Conservation (phyloP, 2,113 vertebrate genomes). For the Gnathonemus echidnorhynchus region DNA sequence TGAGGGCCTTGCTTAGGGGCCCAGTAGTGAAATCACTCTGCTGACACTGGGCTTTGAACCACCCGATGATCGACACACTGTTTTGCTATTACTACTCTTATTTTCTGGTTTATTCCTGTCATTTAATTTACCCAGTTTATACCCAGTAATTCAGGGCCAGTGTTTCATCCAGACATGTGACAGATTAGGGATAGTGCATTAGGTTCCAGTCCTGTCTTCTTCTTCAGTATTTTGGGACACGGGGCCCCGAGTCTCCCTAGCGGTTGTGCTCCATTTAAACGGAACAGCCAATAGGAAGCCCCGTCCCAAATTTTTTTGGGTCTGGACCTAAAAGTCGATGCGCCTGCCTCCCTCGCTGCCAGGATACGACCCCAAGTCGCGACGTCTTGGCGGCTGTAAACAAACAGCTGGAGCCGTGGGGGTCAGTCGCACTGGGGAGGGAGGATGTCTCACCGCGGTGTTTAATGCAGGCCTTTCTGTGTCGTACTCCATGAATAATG, state of each 20-base stretch:
- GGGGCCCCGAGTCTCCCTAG: neutral
- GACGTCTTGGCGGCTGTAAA: neutral
- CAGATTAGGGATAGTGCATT: neutral
- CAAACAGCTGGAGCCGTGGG: neutral
- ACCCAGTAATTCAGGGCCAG: neutral
- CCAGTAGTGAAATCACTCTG: neutral
- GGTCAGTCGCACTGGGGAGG: neutral
- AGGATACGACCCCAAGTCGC: neutral
- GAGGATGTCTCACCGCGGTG: neutral
- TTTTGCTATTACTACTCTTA: neutral
- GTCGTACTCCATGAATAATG: slow-evolving; percentile 11
- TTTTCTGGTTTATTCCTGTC: neutral
- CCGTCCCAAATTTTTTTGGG: neutral
- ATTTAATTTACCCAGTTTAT: neutral
- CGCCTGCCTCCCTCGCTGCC: neutral
- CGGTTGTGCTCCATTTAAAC: neutral
- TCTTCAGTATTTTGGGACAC: neutral
- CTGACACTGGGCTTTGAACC: neutral
- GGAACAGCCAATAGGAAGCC: neutral
- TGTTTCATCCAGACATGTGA: neutral
- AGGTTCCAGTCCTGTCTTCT: neutral
- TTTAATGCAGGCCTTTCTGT: neutral
- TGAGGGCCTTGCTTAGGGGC: neutral
- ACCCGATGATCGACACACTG: neutral
- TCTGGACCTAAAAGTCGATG: neutral